Base-by-base conservation (phyloP, 2,888 invertebrate species). In the Athalia cordata region DNA sequence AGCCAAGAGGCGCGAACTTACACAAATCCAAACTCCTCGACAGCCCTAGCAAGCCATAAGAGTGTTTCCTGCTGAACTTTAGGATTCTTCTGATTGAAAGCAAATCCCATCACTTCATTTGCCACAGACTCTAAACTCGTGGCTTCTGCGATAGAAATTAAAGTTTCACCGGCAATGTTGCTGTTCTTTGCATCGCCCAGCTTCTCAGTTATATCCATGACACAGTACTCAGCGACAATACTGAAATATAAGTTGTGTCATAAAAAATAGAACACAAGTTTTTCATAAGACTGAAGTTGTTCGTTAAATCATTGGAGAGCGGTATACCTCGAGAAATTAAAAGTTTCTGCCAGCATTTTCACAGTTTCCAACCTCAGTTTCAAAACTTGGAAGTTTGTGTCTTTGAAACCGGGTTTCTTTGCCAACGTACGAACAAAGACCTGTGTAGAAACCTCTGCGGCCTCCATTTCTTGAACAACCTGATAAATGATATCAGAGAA, bases 301-400 rank as follows among this genome's bases (percentile, higher is more conserved):
- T 59, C 76, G 15, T 65, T 55, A 57, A 52, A 62, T 49, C 67
- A 75, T 70, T 52, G 50, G 65, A 66, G 79, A 61, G 29, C 29
- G 29, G 91, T 91, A 91, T 89, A 94, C 92, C 93, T 92, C 0
- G 96, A 94, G 81, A 96, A 92, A 0, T 94, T 92, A 84, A 94
- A 94, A 85, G 94, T 95, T 88, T 96, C 95, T 0, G 96, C 95
- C 45, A 98, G 91, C 82, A 93, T 93, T 82, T 95, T 95, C 78
- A 97, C 93, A 9, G 95, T 93, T 83, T 98, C 97, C 13, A 98
- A 89, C 82, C 96, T 94, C 0, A 95, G 92, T 88, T 97, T 97
- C 72, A 97, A 90, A 11, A 97, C 97, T 92, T 98, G 97, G 81
- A 98, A 96, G 89, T 98, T 98, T 79, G 95, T 97, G 86, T 98